phyloP scores from a whole-genome alignment of 2,113 vertebrate genomes.

The Planiliza haematocheilus region DNA sequence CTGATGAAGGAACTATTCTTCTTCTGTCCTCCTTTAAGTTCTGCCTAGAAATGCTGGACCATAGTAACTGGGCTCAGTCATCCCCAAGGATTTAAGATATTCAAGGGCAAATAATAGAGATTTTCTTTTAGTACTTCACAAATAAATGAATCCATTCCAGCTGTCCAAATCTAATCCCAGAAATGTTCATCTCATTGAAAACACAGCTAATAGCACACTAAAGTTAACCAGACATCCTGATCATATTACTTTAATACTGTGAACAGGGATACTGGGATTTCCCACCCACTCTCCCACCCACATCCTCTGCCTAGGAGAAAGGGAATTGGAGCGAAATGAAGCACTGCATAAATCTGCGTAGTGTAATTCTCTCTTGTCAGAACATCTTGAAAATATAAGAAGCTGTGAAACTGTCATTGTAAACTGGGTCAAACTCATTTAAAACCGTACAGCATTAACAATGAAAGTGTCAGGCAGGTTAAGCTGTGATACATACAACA shows the following conservation, averaged over 20 bases:
- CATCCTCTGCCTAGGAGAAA: slow-evolving; percentile 41
- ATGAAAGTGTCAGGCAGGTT: slow-evolving; percentile 53
- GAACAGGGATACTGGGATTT: slow-evolving; percentile 58
- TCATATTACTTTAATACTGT: slow-evolving; percentile 43
- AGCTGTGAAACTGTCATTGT: slow-evolving; percentile 58
- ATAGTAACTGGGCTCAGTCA: slow-evolving; percentile 19
- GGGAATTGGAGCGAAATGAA: slow-evolving; percentile 53
- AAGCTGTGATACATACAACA: slow-evolving; percentile 42
- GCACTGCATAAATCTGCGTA: slow-evolving; percentile 51
- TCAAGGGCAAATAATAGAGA: slow-evolving; percentile 17
- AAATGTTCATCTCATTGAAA: slow-evolving; percentile 30
- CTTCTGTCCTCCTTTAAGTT: slow-evolving; percentile 42
- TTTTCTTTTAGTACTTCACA: slow-evolving; percentile 13
- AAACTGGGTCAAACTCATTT: slow-evolving; percentile 76
- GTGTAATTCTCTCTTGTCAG: slow-evolving; percentile 58
- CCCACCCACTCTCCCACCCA: slow-evolving; percentile 57
- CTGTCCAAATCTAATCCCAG: slow-evolving; percentile 8
- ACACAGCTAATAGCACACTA: slow-evolving; percentile 6
- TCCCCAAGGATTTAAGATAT: slow-evolving; percentile 7
- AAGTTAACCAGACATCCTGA: slow-evolving; percentile 50
- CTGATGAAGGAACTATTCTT: slow-evolving; percentile 55
- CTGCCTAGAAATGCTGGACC: slow-evolving; percentile 30
- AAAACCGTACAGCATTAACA: slow-evolving; percentile 39
- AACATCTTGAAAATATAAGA: slow-evolving; percentile 48
- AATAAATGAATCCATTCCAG: slow-evolving; percentile 6